Conservation (phyloP, 2,797 vertebrate species). For the Arnoldichthys spilopterus region DNA sequence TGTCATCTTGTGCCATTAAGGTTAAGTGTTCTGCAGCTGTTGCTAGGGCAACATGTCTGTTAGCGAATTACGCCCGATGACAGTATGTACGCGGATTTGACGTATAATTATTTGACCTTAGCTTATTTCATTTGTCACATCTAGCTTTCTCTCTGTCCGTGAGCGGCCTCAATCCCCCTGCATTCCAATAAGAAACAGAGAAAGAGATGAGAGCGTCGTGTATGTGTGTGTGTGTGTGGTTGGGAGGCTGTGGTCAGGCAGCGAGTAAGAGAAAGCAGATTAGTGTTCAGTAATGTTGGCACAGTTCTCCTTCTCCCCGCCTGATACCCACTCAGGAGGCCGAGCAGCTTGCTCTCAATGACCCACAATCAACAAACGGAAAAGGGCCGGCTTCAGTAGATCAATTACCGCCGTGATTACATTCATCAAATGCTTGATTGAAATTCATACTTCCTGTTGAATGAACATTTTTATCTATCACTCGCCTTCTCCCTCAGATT, state of each 20-base stretch:
- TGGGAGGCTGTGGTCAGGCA: constrained; percentile 33
- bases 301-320: constrained; percentile 35
- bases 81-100: not conserved
- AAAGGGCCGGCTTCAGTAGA: constrained; percentile 50
- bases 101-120: not conserved
- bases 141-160: not conserved
- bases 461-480: constrained; percentile 44
- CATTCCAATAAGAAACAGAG: not conserved
- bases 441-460: constrained; percentile 44
- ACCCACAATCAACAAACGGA: constrained; percentile 49
- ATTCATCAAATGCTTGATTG: constrained; percentile 59
- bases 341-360: constrained; percentile 56
- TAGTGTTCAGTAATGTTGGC: constrained; percentile 46
- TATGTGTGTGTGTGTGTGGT: constrained; percentile 11
- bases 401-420: constrained; percentile 58
- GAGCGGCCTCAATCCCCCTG: not conserved
- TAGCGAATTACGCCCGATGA: not conserved
- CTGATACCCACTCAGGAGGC: constrained; percentile 51
- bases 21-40: constrained; percentile 3
- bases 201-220: no score
- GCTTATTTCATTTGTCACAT: not conserved
- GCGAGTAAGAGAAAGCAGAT: constrained; percentile 46
- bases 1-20: constrained; percentile 2
- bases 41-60: not conserved
- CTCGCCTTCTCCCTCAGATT: constrained; percentile 17